Evolutionary conservation across 2,113 vertebrate genomes (phyloP), one percentile per base, ranked within the genome.

Genomic region (Callospermophilus lateralis): DNA sequence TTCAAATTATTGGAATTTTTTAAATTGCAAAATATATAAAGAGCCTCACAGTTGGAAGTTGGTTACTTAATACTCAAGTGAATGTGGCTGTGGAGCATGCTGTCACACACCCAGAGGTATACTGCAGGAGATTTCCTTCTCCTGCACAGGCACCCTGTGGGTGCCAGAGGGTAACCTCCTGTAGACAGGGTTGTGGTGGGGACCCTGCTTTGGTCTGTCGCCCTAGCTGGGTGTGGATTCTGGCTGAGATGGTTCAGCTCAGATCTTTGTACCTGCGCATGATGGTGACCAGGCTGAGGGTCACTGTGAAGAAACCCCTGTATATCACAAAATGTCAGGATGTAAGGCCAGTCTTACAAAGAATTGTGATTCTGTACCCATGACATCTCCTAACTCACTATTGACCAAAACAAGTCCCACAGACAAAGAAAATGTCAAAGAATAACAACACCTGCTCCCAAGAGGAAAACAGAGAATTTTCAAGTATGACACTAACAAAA

Each of bases 191-290:
- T 3, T 73, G 53, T 67, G 1, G 45, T 32, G 19, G 17, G 61
- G 48, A 0, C 24, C 39, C 26, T 16, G 12, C 22, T 76, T 87
- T 16, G 5, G 0, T 15, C 74, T 24, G 15, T 4, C 53, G 22
- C 19, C 8, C 2, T 6, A 37, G 3, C n/a, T 32, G 17, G 8
- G 1, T 6, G 2, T 53, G 51, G 45, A 42, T 78, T 68, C 42
- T 39, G 32, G 15, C 9, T 73, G 13, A 53, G 51, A 10, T 1
- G 8, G 30, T 2, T 28, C 30, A 10, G 3, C 26, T 77, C 55
- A n/a, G n/a, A 11, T 37, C 37, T 76, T 26, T 78, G 1, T 1
- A 55, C 11, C 0, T 3, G 0, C 45, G n/a, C 6, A 32, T 6
- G 28, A 20, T 37, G 42, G 17, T 28, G 70, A 89, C 4, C 19